Evolutionary conservation across 2,888 invertebrate species (phyloP).

Genomic region (Drosophila birchii): DNA sequence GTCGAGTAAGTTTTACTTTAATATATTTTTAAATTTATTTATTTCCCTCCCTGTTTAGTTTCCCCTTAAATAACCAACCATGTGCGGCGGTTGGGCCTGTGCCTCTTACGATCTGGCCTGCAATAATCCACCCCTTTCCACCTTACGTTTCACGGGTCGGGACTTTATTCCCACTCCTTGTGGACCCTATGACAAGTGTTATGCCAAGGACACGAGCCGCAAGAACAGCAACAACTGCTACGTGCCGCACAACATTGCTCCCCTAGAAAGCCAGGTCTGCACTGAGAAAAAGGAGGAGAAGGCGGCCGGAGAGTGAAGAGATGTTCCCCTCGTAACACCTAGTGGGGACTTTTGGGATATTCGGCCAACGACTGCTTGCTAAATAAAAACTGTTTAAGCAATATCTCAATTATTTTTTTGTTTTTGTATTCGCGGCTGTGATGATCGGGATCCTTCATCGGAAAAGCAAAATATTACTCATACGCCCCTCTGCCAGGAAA

Average conservation of each 20-base stretch:
- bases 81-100: slow-evolving; percentile 74
- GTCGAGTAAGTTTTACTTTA: slow-evolving; percentile 22
- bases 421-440: no score
- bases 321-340: not conserved
- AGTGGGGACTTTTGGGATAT: not conserved
- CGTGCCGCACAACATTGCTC: slow-evolving; percentile 32
- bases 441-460: no score
- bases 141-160: slow-evolving; percentile 62
- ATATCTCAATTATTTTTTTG: not conserved
- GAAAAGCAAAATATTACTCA: no score
- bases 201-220: slow-evolving; percentile 54
- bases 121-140: slow-evolving; percentile 63
- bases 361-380: not conserved
- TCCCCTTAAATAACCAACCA: slow-evolving; percentile 14
- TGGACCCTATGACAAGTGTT: slow-evolving; percentile 60
- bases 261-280: slow-evolving; percentile 4
- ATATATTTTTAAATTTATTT: not conserved
- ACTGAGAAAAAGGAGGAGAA: not conserved
- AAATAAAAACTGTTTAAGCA: not conserved
- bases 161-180: slow-evolving; percentile 67
- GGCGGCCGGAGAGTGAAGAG: slow-evolving; percentile 1
- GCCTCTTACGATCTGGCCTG: slow-evolving; percentile 65
- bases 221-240: slow-evolving; percentile 49
- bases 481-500: no score
- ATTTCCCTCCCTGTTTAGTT: not conserved